These are phyloP conservation scores for Dryococelus australis DNA, from an alignment of 2,888 invertebrate species.

Conservation along the genomic window DNA sequence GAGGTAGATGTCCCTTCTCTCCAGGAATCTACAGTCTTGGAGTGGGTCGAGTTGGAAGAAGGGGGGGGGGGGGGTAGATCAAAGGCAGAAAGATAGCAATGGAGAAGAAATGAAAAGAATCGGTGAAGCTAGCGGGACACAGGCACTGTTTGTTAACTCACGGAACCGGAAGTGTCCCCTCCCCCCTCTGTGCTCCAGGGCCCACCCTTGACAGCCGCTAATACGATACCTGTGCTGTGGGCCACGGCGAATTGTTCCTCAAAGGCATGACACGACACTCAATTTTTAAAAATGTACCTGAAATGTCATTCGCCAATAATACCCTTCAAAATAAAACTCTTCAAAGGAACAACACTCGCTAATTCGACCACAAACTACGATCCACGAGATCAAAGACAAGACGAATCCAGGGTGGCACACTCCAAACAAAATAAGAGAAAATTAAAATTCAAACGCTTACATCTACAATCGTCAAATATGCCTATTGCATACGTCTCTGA, in stretches of 20 bases:
- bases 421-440: too few species aligned
- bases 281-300: background rate
- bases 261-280: background rate
- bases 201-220: background rate
- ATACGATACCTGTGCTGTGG: background rate
- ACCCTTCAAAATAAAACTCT: background rate
- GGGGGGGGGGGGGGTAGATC: background rate
- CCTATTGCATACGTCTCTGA: too few species aligned
- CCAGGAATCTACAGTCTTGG: background rate
- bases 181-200: background rate
- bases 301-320: background rate
- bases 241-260: too few species aligned
- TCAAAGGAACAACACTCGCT: background rate
- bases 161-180: background rate
- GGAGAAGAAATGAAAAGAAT: background rate
- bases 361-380: background rate
- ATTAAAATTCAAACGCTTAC: too few species aligned
- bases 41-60: too few species aligned
- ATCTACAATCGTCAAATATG: too few species aligned
- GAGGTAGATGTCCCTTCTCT: background rate
- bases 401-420: too few species aligned
- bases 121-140: background rate
- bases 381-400: background rate
- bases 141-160: background rate
- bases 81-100: background rate